These are phyloP conservation scores for Strigops habroptila DNA, from an alignment of 2,113 vertebrate genomes.

Conservation along the genomic window DNA sequence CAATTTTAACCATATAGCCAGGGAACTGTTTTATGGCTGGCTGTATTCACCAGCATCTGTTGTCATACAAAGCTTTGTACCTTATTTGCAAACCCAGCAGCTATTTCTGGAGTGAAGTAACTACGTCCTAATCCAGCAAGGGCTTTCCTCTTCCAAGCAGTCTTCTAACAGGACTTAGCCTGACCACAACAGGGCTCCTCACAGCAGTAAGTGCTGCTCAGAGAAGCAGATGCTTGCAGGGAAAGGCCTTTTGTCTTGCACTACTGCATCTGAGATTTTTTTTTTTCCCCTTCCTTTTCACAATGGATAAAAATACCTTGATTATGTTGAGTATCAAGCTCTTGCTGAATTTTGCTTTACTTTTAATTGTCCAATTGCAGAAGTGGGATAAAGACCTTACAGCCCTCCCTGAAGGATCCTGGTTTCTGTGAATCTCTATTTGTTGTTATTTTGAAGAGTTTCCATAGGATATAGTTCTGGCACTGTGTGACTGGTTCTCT, in stretches of 20 bases:
- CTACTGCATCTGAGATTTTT: background rate
- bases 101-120: background rate
- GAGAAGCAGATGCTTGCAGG: background rate
- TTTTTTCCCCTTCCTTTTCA: background rate
- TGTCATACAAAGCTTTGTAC: background rate
- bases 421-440: background rate
- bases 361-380: background rate
- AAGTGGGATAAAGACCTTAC: background rate
- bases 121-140: background rate
- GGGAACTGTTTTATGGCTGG: background rate
- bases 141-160: background rate
- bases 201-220: background rate
- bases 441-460: background rate
- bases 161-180: background rate
- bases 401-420: background rate
- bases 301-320: background rate
- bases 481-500: background rate
- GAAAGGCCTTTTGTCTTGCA: constrained; percentile 4
- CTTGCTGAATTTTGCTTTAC: background rate
- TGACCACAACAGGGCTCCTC: background rate
- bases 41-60: background rate
- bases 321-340: background rate
- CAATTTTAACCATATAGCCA: background rate
- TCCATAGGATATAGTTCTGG: background rate
- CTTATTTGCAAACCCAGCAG: background rate